Base-by-base conservation (phyloP, 1,140 invertebrate genomes). In the Asbolus verrucosus region DNA sequence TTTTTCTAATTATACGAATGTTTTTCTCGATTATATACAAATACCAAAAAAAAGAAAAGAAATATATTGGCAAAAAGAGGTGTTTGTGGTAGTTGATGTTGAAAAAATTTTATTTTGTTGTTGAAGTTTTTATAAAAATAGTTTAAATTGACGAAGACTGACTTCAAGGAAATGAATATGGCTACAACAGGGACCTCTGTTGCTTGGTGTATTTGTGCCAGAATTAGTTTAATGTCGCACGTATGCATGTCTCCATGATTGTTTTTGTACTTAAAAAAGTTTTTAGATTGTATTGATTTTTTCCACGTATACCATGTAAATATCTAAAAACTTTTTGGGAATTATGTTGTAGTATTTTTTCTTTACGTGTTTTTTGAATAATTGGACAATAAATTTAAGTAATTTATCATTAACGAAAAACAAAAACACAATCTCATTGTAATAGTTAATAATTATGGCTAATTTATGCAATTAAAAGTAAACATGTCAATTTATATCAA, bases 221-320 rank as follows among this genome's bases (percentile, higher is more conserved):
- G 46, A 46, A 13, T 54, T 54, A 54, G 46, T 30, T n/a, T 54
- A 67, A 67, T 67, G 50, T 59, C 36, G 46, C 65, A 59, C 33
- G 46, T 54, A n/a, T 67, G 39, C 46, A 65, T 65, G 46, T 54
- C 13, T 67, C 14, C 30, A 65, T 65, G 16, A 36, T 67, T 43
- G 41, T 66, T 66, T 50, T 59, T 67, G 54, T 67, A 67, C 65
- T 50, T 67, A 67, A 59, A 43, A 43, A 67, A 67, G 54, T 67
- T 59, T 67, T 33, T 67, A 67, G 65, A 24, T 54, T 31, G 50
- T 27, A 27, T 50, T 67, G 41, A 18, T 46, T 3, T 18, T 0
- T 46, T 46, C 21, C 8, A 19, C 11, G 31, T 36, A 59, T 19
- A 19, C 14, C n/a, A 46, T 65, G 14, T 8, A 11, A 15, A 62